These are phyloP conservation scores for Hydractinia echinata DNA, from an alignment of 30 jellyfish, hydroid and myxozoan genomes.

Conservation along the genomic window DNA sequence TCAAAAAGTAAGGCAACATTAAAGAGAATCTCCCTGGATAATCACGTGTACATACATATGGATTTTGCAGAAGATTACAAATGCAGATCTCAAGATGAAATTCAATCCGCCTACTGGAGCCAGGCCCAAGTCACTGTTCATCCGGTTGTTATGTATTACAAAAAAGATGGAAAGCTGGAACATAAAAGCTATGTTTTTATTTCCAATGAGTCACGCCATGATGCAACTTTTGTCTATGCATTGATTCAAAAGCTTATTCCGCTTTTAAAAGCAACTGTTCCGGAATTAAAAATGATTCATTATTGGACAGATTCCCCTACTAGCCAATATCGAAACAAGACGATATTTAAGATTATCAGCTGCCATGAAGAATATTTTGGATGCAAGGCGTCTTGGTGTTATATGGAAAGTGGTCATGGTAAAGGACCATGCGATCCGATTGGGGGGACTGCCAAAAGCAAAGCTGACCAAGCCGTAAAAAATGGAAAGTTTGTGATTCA, in stretches of 20 bases:
- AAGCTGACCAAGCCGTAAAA: slow-evolving; percentile 23
- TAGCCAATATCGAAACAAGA: slow-evolving; percentile 2
- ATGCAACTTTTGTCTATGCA: neutral
- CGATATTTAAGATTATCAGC: slow-evolving; percentile 8
- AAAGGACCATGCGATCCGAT: slow-evolving; percentile 19
- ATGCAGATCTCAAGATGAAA: slow-evolving; percentile 14
- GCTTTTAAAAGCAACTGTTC: neutral
- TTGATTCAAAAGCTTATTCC: neutral
- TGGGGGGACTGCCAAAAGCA: slow-evolving; percentile 23
- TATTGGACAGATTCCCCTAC: slow-evolving; percentile 24
- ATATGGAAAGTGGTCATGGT: slow-evolving; percentile 16
- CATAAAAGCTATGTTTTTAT: slow-evolving; percentile 3
- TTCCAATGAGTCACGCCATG: slow-evolving; percentile 26
- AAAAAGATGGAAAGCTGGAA: slow-evolving; percentile 1
- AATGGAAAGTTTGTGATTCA: slow-evolving; percentile 17
- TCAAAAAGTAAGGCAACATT: neutral
- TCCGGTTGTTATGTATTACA: slow-evolving; percentile 4
- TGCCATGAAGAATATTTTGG: slow-evolving; percentile 20
- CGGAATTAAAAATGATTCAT: neutral
- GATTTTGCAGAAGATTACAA: slow-evolving; percentile 28
- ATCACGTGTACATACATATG: slow-evolving; percentile 19
- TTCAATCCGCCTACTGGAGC: slow-evolving; percentile 11
- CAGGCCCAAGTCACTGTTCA: slow-evolving; percentile 26
- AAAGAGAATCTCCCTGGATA: neutral
- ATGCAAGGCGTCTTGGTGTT: no score